Evolutionary conservation across 2,888 invertebrate species (phyloP).

Genomic region (Drosophila acutilabella): DNA sequence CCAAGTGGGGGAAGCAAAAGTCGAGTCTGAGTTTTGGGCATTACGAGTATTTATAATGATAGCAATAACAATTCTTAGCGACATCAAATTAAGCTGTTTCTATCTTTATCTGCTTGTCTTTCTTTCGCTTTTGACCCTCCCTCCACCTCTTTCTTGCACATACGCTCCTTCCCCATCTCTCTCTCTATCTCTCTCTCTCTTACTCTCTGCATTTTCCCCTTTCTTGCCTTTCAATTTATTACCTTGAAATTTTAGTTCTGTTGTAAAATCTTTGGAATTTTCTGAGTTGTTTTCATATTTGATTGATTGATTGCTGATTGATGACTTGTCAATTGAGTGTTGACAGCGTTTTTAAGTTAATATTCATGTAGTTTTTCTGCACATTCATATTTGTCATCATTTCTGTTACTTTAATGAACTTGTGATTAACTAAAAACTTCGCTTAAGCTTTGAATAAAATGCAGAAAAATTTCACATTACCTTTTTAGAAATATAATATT

Average conservation of each 20-base stretch:
- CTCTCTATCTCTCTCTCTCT: not conserved
- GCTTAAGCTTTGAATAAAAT: too few relatives aligned
- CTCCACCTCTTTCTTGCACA: not conserved
- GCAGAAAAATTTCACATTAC: too few relatives aligned
- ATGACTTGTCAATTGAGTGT: conserved; percentile 10
- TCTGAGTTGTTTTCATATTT: conserved; percentile 2
- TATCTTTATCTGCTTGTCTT: conserved; percentile 7
- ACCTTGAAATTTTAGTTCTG: conserved; percentile 1
- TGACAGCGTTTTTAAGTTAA: not conserved
- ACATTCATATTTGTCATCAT: not conserved
- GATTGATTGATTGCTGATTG: conserved; percentile 23
- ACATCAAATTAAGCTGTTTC: conserved; percentile 68
- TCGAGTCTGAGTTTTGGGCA: conserved; percentile 16
- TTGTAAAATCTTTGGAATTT: conserved; percentile 24
- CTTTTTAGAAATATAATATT: too few relatives aligned
- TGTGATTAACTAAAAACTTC: not conserved
- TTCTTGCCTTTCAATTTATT: not conserved
- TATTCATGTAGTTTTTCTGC: not conserved
- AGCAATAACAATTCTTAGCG: conserved; percentile 74
- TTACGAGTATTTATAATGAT: conserved; percentile 66
- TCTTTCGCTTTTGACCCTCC: not conserved
- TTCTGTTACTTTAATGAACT: not conserved
- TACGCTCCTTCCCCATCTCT: too few relatives aligned
- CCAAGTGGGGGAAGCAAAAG: not conserved
- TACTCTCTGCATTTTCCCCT: not conserved